Percentiles rank a stretch among this genome's conserved stretches.
Evolutionary conservation across 2,888 invertebrate species (phyloP).

Genomic region (Dryobotodes eremita): DNA sequence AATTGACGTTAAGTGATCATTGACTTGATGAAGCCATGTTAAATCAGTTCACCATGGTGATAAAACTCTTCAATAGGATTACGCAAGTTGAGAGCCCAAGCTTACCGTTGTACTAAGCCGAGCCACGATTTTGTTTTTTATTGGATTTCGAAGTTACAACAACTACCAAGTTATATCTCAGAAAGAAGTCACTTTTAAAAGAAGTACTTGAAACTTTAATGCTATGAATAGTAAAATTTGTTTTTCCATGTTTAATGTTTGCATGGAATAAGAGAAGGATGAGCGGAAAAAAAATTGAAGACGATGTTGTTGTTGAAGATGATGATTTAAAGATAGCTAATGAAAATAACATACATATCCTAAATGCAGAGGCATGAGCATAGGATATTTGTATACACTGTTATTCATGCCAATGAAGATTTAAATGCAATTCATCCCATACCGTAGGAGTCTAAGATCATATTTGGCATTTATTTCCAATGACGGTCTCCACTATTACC

Average conservation of each 20-base stretch:
- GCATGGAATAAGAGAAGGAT: too few species aligned
- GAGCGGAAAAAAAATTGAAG: too few species aligned
- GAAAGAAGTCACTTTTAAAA: not conserved
- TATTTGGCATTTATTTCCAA: conserved; percentile 5
- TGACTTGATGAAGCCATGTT: conserved; percentile 65
- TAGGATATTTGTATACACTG: too few species aligned
- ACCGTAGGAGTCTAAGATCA: not conserved
- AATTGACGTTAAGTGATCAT: conserved; percentile 62
- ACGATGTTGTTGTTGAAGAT: too few species aligned
- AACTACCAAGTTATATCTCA: conserved; percentile 21
- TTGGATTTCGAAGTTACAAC: conserved; percentile 49
- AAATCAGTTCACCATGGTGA: conserved; percentile 67
- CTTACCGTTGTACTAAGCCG: conserved; percentile 42
- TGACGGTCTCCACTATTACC: conserved; percentile 13
- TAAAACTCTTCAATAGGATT: conserved; percentile 65
- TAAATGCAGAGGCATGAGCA: too few species aligned
- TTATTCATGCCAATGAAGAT: conserved; percentile 21
- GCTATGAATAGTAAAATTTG: not conserved
- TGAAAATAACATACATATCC: too few species aligned
- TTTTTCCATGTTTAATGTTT: too few species aligned
- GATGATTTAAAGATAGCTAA: too few species aligned
- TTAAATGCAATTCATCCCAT: not conserved
- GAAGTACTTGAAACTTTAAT: not conserved
- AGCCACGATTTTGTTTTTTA: conserved; percentile 59
- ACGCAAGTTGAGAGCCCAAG: conserved; percentile 56